A percentile compares a stretch with the other conserved stretches of the same genome.
Conservation (phyloP, 2,113 vertebrate genomes). For the Spea bombifrons region DNA sequence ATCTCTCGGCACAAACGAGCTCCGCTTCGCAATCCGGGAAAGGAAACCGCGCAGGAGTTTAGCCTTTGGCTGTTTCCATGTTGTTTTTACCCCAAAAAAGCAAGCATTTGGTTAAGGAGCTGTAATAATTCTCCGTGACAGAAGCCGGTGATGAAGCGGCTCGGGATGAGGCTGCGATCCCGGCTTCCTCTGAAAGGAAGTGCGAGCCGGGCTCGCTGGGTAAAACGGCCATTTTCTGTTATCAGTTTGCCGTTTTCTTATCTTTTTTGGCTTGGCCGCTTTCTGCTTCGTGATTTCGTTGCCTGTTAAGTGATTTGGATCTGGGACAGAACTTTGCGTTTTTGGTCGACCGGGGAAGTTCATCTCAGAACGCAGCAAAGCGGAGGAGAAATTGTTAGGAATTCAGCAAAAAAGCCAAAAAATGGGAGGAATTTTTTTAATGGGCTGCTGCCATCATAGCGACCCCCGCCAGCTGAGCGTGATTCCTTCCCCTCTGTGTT, state of each 20-base stretch:
- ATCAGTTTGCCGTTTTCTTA: not conserved
- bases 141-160: not conserved
- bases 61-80: not conserved
- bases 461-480: too few species aligned
- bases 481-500: too few species aligned
- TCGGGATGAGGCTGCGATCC: not conserved
- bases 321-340: not conserved
- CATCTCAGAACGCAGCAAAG: too few species aligned
- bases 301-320: not conserved
- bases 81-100: not conserved
- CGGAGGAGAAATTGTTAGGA: too few species aligned
- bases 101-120: not conserved
- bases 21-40: not conserved
- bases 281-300: too few species aligned
- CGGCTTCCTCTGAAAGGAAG: slow-evolving; percentile 2
- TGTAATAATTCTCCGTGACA: slow-evolving; percentile 27
- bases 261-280: not conserved
- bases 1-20: not conserved
- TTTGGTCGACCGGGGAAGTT: too few species aligned
- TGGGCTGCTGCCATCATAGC: too few species aligned
- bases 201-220: not conserved
- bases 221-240: slow-evolving; percentile 4
- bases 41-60: not conserved
- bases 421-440: too few species aligned
- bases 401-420: too few species aligned